Evolutionary conservation across 2,113 vertebrate species (phyloP).

Genomic region (Leuciscus idus): DNA sequence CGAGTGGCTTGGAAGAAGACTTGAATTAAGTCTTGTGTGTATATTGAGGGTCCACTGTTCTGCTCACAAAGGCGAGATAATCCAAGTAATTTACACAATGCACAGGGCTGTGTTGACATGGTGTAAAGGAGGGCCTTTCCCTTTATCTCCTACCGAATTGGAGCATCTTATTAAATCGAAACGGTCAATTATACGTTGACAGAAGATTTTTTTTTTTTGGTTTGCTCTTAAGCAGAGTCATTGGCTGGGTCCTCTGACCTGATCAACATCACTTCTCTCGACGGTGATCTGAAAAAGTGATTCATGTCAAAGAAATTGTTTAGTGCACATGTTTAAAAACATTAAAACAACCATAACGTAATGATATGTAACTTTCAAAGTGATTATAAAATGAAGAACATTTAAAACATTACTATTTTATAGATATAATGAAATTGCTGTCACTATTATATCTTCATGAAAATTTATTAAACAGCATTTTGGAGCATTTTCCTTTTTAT

Average conservation of each 20-base stretch:
- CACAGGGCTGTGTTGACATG: slow-evolving; percentile 75
- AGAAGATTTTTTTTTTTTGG: slow-evolving; percentile 37
- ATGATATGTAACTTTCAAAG: neutral
- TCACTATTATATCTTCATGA: neutral
- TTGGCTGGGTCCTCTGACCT: slow-evolving; percentile 18
- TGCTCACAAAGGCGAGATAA: slow-evolving; percentile 73
- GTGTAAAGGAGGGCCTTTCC: slow-evolving; percentile 70
- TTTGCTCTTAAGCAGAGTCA: slow-evolving; percentile 27
- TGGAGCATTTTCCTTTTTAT: neutral
- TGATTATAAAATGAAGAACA: neutral
- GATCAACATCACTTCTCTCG: neutral
- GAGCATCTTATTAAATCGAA: slow-evolving; percentile 57
- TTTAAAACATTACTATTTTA: neutral
- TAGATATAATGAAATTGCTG: neutral
- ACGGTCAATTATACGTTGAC: slow-evolving; percentile 51
- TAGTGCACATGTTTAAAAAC: neutral
- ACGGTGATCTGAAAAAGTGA: neutral
- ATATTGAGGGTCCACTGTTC: slow-evolving; percentile 67
- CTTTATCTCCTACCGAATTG: slow-evolving; percentile 52
- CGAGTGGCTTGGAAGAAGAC: slow-evolving; percentile 67
- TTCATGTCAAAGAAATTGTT: neutral
- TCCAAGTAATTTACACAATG: slow-evolving; percentile 77
- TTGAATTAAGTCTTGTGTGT: slow-evolving; percentile 73
- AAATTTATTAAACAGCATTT: neutral
- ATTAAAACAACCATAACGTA: neutral